These are phyloP conservation scores for Perizoma affinitatum DNA, from an alignment of 2,888 invertebrate genomes.

Conservation along the genomic window DNA sequence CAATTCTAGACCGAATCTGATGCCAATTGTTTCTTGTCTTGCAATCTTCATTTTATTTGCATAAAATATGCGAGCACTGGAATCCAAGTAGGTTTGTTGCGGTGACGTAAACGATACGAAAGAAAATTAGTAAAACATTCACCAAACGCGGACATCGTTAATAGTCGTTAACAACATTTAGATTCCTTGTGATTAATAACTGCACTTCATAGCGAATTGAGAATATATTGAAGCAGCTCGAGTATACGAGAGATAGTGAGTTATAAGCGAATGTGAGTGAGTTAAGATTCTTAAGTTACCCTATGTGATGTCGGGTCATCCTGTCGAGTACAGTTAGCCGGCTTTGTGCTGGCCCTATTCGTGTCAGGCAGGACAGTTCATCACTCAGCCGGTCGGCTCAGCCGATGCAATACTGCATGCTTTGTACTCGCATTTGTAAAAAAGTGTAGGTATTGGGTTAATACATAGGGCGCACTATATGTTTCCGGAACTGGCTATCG, in stretches of 20 bases:
- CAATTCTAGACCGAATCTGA: conserved; percentile 55
- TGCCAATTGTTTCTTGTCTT: conserved; percentile 60
- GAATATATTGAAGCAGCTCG: conserved; percentile 48
- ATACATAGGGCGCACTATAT: conserved; percentile 20
- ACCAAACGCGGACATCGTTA: conserved; percentile 67
- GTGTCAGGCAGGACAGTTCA: conserved; percentile 64
- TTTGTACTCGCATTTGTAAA: conserved; percentile 49
- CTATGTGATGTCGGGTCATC: conserved; percentile 65
- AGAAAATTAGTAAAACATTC: conserved; percentile 75
- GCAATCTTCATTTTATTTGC: conserved; percentile 68
- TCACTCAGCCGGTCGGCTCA: conserved; percentile 52
- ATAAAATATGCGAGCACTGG: conserved; percentile 73
- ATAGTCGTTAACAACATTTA: conserved; percentile 69
- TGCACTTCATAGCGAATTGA: conserved; percentile 39
- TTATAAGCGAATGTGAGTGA: conserved; percentile 30
- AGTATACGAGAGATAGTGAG: conserved; percentile 43
- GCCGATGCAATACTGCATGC: conserved; percentile 59
- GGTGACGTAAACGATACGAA: conserved; percentile 69
- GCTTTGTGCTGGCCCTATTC: conserved; percentile 70
- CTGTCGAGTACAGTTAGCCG: conserved; percentile 72
- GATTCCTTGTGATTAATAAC: conserved; percentile 65
- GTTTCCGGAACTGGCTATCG: no score
- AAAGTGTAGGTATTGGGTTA: conserved; percentile 33
- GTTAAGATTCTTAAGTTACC: conserved; percentile 57
- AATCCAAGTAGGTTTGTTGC: conserved; percentile 65